phyloP scores from a whole-genome alignment of 2,113 vertebrate species.

The Tupaia chinensis region DNA sequence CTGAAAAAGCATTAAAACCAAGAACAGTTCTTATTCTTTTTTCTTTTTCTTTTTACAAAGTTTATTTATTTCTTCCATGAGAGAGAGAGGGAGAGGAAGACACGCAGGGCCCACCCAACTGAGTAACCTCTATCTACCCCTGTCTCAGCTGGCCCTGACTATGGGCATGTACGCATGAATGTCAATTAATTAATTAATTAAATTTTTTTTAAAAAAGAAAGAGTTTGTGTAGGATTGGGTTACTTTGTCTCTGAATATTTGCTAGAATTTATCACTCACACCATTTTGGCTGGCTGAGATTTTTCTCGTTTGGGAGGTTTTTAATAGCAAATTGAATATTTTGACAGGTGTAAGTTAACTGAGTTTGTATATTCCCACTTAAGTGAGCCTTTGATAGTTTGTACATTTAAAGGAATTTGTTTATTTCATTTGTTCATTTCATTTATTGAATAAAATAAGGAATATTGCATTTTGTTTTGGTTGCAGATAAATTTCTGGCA shows the following conservation, averaged over 20 bases:
- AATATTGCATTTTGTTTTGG: neutral
- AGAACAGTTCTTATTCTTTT: neutral
- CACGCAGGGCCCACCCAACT: no score
- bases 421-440: neutral
- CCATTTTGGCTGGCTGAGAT: neutral
- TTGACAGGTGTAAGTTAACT: neutral
- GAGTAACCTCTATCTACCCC: no score
- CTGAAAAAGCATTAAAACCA: neutral
- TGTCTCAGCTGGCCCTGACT: no score
- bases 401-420: neutral
- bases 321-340: neutral
- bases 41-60: no score
- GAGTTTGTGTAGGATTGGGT: neutral
- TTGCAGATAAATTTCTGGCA: neutral
- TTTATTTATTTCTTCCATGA: no score
- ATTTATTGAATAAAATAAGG: neutral
- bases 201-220: no score
- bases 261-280: neutral
- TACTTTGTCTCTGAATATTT: neutral
- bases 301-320: neutral
- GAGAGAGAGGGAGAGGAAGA: no score
- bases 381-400: neutral
- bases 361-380: neutral
- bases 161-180: no score
- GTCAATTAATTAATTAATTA: neutral